Base-by-base conservation (phyloP, 2,113 vertebrate genomes). In the Chiloscyllium plagiosum region DNA sequence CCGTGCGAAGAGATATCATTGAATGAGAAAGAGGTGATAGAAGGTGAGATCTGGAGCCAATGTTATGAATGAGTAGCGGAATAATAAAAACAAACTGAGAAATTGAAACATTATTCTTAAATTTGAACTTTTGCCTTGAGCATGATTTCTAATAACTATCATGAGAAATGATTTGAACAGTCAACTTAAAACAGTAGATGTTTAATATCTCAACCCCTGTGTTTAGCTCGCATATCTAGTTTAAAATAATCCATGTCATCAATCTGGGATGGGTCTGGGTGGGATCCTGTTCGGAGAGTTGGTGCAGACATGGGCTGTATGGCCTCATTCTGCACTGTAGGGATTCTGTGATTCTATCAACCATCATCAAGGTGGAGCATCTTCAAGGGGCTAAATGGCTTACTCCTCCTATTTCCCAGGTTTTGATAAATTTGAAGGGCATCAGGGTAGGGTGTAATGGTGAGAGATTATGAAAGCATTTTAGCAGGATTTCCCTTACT, bases 21-120 rank as follows among this genome's bases (percentile, higher is more conserved):
- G 0, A 96, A 96, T 10, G 96, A 97, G 61, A 97, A 97, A 37
- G 97, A 97, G 85, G 97, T 97, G 65, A 97, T 98, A 94, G 97
- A 98, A 72, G 98, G 98, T 98, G 56, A 0, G 50, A 61, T 33
- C 33, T 20, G 33, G 56, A 19, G n/a, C 20, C 61, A 92, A 37
- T n/a, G n/a, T 66, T 65, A 12, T 61, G 2, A 37, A 15, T 68
- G 33, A 76, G 29, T 2, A 61, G 52, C 20, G 29, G 50, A 33
- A 0, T 12, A n/a, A 92, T 4, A 7, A 15, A 19, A 65, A 92
- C 56, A 92, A 13, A 29, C 87, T 90, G 52, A 29, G 65, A 92
- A 65, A 4, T 56, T 56, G 26, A 52, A 56, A 87, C 3, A 22
- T 87, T 85, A 56, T 17, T 33, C 33, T 90, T 29, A 56, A 56